Evolutionary conservation across 2,797 vertebrate species (phyloP), one percentile per base, ranked within the genome.

Genomic region (Cirrhinus mrigala): DNA sequence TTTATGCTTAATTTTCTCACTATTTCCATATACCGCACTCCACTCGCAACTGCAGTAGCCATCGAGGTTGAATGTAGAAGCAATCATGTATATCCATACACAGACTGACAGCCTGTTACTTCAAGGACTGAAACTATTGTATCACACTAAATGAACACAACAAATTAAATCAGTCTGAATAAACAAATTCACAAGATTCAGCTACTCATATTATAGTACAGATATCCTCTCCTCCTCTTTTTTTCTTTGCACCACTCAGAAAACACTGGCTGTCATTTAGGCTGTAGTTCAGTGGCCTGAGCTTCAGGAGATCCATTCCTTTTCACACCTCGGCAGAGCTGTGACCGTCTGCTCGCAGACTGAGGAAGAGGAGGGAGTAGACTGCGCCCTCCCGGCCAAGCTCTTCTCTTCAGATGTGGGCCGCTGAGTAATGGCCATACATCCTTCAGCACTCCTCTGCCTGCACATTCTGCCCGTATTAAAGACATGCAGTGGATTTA

Each of bases 401-500:
- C 85, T 90, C 64, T 86, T 89, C 85, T 89, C 92, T 66, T 94
- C 91, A 92, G 92, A 95, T 95, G 93, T 95, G 92, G 93, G 88
- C 88, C 87, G 83, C 87, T 94, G 94, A 95, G 88, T 94, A 94
- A 95, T 94, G 91, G 88, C 91, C 88, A 68, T 91, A 92, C 91
- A 93, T 94, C 94, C 91, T 88, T 94, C 91, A 91, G 90, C 89
- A 91, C 90, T 92, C 88, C 87, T 92, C 91, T 93, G 86, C 87
- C 91, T 91, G 92, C 93, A 93, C 93, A 93, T 94, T 92, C 91
- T 93, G 93, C 93, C 92, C 88, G 87, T 92, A 95, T 94, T 94
- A 94, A 95, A 94, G 94, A 94, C 91, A 92, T 93, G 92, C 88
- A 84, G 90, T 93, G 89, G 92, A 95, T 95, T 95, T 95, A 95